Evolutionary conservation across 2,888 invertebrate species (phyloP).

Genomic region (Agrotis ipsilon): DNA sequence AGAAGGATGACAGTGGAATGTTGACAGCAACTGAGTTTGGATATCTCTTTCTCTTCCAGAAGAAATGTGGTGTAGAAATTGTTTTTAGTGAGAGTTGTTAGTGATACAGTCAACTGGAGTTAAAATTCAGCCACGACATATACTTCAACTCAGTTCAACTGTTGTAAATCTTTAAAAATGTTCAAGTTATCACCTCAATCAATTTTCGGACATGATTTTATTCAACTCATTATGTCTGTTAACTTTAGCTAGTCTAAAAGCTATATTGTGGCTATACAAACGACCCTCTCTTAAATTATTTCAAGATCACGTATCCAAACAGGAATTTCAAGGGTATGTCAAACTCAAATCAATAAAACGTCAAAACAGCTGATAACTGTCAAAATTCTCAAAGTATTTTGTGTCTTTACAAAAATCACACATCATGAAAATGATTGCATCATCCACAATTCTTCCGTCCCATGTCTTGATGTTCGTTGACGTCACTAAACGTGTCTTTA

Average conservation of each 20-base stretch:
- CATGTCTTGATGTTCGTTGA: conserved; percentile 47
- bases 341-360: conserved; percentile 51
- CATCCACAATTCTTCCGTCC: conserved; percentile 57
- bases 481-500: conserved; percentile 53
- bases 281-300: background rate
- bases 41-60: background rate
- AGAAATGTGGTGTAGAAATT: background rate
- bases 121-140: too few relatives aligned
- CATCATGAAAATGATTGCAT: conserved; percentile 65
- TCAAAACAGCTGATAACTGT: conserved; percentile 59
- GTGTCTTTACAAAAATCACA: conserved; percentile 34
- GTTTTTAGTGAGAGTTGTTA: too few relatives aligned
- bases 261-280: background rate
- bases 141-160: too few relatives aligned
- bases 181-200: background rate
- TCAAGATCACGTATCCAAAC: conserved; percentile 30
- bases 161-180: background rate
- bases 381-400: conserved; percentile 49
- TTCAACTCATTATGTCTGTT: background rate
- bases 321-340: conserved; percentile 37
- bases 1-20: conserved; percentile 34
- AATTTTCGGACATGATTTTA: background rate
- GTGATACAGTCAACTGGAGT: too few relatives aligned
- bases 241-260: background rate
- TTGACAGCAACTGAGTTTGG: conserved; percentile 13